Conservation (phyloP, 2,797 vertebrate species). For the Gymnoscopelus microlampas region DNA sequence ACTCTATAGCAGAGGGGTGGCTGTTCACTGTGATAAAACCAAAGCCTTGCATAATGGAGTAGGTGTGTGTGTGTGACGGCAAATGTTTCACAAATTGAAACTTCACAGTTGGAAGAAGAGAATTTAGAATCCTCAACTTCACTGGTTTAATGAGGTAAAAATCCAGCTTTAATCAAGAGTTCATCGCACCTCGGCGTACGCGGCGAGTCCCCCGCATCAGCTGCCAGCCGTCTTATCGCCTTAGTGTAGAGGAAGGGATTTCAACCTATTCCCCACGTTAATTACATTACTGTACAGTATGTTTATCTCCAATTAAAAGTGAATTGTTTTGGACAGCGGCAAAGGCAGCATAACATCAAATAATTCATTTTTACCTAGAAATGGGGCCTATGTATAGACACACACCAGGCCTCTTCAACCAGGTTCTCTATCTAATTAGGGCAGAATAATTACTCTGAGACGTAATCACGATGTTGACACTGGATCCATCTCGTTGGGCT, state of each 20-base stretch:
- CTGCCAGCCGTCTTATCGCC: constrained; percentile 42
- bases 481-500: constrained; percentile 44
- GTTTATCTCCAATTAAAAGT: constrained; percentile 58
- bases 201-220: constrained; percentile 28
- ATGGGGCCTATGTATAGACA: constrained; percentile 57
- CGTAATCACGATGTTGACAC: constrained; percentile 67
- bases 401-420: constrained; percentile 32
- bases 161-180: too few species aligned
- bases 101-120: too few species aligned
- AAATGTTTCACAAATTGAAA: too few species aligned
- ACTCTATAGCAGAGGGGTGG: too few species aligned
- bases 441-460: constrained; percentile 76
- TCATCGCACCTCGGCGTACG: constrained; percentile 1
- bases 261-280: constrained; percentile 63
- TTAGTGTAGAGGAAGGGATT: constrained; percentile 39
- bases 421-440: constrained; percentile 74
- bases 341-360: constrained; percentile 47
- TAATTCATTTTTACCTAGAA: constrained; percentile 65
- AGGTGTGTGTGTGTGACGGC: too few species aligned
- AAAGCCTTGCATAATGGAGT: too few species aligned
- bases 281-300: constrained; percentile 51
- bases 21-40: too few species aligned
- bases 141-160: too few species aligned
- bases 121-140: too few species aligned
- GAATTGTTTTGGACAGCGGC: constrained; percentile 53